phyloP scores from a whole-genome alignment of 2,113 vertebrate species.

The Alethe castanea region DNA sequence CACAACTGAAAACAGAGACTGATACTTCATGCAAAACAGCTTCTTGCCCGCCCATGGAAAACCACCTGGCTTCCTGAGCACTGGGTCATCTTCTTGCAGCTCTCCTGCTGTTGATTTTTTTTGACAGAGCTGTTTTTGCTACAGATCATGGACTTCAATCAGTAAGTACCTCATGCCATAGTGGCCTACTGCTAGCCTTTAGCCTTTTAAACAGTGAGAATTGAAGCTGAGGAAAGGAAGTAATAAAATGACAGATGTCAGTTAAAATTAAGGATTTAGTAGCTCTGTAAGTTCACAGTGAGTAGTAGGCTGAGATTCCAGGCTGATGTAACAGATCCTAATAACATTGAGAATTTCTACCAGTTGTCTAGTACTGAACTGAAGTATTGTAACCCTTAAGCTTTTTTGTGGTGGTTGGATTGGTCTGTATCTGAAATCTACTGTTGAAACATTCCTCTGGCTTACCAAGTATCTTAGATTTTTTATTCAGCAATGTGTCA shows the following conservation, averaged over 20 bases:
- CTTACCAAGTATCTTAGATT: background rate
- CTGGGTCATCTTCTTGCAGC: background rate
- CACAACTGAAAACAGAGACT: background rate
- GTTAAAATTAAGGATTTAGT: background rate
- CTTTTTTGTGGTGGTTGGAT: background rate
- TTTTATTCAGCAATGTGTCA: background rate
- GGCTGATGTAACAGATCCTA: background rate
- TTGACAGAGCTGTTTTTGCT: background rate
- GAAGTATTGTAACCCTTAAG: background rate
- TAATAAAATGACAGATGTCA: background rate
- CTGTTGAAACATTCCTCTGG: background rate
- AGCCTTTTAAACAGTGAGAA: background rate
- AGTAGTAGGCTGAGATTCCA: background rate
- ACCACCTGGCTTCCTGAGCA: background rate
- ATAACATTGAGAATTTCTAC: background rate
- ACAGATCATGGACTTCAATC: background rate
- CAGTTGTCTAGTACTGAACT: background rate
- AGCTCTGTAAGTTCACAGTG: background rate
- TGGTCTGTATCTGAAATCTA: background rate
- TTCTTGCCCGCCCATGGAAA: background rate
- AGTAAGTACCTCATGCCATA: rapidly evolving
- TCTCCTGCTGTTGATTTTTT: background rate
- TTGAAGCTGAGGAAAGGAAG: background rate
- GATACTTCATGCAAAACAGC: background rate
- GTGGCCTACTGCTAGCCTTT: background rate